Conservation (phyloP, 2,797 vertebrate species). For the Natrix natrix region DNA sequence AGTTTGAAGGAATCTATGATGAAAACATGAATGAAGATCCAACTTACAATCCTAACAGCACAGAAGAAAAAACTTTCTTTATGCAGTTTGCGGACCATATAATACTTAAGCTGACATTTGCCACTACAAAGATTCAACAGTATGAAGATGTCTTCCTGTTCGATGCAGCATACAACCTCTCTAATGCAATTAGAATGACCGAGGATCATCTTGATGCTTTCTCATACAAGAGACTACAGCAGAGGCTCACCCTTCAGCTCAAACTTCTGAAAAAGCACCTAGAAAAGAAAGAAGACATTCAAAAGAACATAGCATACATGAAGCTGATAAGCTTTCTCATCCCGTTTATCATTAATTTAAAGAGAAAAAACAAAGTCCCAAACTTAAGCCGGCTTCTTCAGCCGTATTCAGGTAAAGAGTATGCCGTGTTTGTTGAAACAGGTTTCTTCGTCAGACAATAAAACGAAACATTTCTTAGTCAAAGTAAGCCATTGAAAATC, state of each 20-base stretch:
- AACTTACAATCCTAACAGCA: slow-evolving; percentile 70
- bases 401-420: slow-evolving; percentile 69
- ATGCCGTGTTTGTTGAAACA: not conserved
- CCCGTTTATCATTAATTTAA: slow-evolving; percentile 71
- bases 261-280: slow-evolving; percentile 70
- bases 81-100: slow-evolving; percentile 68
- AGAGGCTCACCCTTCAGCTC: slow-evolving; percentile 70
- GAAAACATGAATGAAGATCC: slow-evolving; percentile 67
- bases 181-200: slow-evolving; percentile 60
- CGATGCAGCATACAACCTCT: slow-evolving; percentile 64
- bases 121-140: slow-evolving; percentile 64
- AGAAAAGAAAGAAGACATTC: slow-evolving; percentile 67
- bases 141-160: slow-evolving; percentile 73
- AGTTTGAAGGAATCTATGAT: slow-evolving; percentile 70
- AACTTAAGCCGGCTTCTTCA: slow-evolving; percentile 69
- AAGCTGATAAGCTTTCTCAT: slow-evolving; percentile 72
- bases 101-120: slow-evolving; percentile 70
- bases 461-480: not conserved
- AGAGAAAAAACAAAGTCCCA: slow-evolving; percentile 74
- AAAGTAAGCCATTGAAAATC: not conserved
- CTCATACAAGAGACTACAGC: slow-evolving; percentile 71
- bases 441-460: not conserved
- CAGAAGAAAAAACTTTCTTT: slow-evolving; percentile 69
- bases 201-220: slow-evolving; percentile 68
- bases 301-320: slow-evolving; percentile 68